A percentile compares a stretch with the other conserved stretches of the same genome.
These are phyloP conservation scores for Pungitius pungitius DNA, from an alignment of 2,113 vertebrate genomes.

Conservation along the genomic window DNA sequence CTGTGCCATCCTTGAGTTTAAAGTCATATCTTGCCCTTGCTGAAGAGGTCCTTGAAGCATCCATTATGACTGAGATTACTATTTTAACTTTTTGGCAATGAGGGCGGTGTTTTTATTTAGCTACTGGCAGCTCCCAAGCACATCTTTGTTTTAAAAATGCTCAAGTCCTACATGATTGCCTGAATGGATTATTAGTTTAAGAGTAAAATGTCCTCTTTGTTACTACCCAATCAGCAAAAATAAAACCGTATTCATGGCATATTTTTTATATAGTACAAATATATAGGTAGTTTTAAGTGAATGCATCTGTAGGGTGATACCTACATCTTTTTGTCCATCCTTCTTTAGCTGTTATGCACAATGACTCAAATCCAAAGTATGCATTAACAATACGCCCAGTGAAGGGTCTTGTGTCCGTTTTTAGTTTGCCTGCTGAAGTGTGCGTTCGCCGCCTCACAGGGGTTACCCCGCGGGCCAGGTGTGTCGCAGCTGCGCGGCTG, in stretches of 20 bases:
- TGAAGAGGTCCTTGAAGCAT: conserved; percentile 27
- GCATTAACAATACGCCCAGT: neutral
- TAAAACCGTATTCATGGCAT: too few species aligned
- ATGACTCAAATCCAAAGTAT: neutral
- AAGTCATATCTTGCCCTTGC: conserved; percentile 13
- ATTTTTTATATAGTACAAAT: neutral
- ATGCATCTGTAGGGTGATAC: neutral
- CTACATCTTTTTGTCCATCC: neutral
- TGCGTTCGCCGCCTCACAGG: conserved; percentile 66
- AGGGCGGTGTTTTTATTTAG: conserved; percentile 21
- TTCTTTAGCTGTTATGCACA: neutral
- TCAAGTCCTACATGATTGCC: neutral
- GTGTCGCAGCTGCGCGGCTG: conserved; percentile 79
- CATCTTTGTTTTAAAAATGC: conserved; percentile 6
- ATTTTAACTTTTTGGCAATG: conserved; percentile 22
- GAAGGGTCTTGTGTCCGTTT: neutral
- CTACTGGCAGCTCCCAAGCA: neutral
- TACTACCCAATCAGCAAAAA: conserved; percentile 23
- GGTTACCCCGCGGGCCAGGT: conserved; percentile 81
- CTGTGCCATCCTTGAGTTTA: conserved; percentile 13
- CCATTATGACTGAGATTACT: conserved; percentile 34
- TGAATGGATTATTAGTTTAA: conserved; percentile 15
- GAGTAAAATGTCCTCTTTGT: conserved; percentile 40
- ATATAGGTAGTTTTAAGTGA: neutral
- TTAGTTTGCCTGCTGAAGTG: neutral